Evolutionary conservation across 2,113 vertebrate genomes (phyloP).

Genomic region (Ranitomeya imitator): DNA sequence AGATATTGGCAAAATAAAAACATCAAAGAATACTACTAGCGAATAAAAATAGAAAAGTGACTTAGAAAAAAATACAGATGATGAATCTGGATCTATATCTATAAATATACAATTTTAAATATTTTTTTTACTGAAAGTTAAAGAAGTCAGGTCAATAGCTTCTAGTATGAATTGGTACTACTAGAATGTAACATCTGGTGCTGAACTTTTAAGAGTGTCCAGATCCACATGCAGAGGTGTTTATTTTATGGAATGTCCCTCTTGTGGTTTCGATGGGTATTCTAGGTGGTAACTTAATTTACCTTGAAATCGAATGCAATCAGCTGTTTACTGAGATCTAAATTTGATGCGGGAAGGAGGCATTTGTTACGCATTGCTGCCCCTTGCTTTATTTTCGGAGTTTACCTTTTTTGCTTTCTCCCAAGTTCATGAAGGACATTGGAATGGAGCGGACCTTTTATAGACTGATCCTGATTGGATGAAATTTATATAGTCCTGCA

Average conservation of each 20-base stretch:
- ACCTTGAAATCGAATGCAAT: slow-evolving; percentile 45
- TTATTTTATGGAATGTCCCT: slow-evolving; percentile 9
- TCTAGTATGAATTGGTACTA: background rate
- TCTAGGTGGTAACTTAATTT: slow-evolving; percentile 48
- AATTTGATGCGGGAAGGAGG: background rate
- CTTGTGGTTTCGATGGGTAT: slow-evolving; percentile 15
- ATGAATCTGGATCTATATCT: too few relatives aligned
- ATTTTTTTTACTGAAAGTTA: too few relatives aligned
- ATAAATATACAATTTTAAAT: too few relatives aligned
- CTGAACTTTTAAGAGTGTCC: background rate
- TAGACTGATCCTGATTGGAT: too few relatives aligned
- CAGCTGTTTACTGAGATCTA: background rate
- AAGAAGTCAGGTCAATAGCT: too few relatives aligned
- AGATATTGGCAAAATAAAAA: too few relatives aligned
- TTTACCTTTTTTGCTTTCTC: background rate
- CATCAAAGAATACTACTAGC: too few relatives aligned
- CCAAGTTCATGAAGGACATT: background rate
- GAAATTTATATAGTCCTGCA: background rate
- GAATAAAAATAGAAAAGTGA: too few relatives aligned
- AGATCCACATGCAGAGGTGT: slow-evolving; percentile 5
- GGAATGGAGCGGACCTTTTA: background rate
- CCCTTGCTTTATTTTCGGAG: background rate
- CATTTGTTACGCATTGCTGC: slow-evolving; percentile 15
- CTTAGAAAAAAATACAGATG: too few relatives aligned
- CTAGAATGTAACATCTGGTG: slow-evolving; percentile 21